These are phyloP conservation scores for Sebastes itinus DNA, from an alignment of 2,797 vertebrate species.

Conservation along the genomic window DNA sequence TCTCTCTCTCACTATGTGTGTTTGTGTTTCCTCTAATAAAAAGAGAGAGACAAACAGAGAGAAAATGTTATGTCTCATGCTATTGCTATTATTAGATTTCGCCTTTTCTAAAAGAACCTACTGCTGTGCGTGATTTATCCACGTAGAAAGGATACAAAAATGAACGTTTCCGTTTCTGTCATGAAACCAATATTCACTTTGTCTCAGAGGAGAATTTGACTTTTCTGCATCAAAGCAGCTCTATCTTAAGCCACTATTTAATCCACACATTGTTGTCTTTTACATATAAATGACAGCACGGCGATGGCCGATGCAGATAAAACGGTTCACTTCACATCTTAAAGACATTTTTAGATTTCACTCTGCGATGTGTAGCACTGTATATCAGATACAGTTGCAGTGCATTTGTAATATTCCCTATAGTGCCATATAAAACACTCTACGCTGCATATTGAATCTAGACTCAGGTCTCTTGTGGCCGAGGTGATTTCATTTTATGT, in stretches of 20 bases:
- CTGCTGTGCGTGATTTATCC: conserved; percentile 20
- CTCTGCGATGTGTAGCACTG: neutral
- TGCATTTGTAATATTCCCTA: conserved; percentile 10
- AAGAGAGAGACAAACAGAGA: neutral
- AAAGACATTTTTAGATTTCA: neutral
- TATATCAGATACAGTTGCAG: neutral
- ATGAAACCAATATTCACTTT: conserved; percentile 14
- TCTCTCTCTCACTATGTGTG: neutral
- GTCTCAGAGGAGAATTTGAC: neutral
- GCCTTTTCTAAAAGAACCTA: conserved; percentile 5
- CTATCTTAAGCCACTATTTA: conserved; percentile 5
- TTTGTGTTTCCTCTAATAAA: conserved; percentile 9
- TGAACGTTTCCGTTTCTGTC: conserved; percentile 15
- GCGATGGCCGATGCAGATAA: neutral
- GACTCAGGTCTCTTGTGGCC: neutral
- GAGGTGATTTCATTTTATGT: neutral
- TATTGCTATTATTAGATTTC: conserved; percentile 46
- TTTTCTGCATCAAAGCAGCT: conserved; percentile 16
- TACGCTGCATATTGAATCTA: conserved; percentile 5
- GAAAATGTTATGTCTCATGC: conserved; percentile 19
- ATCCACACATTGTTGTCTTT: neutral
- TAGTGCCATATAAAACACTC: conserved; percentile 7
- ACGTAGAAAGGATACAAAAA: conserved; percentile 5
- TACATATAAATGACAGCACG: neutral
- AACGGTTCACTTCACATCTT: neutral